phyloP scores from a whole-genome alignment of 2,113 vertebrate species.

The Sebastes schlegelii region DNA sequence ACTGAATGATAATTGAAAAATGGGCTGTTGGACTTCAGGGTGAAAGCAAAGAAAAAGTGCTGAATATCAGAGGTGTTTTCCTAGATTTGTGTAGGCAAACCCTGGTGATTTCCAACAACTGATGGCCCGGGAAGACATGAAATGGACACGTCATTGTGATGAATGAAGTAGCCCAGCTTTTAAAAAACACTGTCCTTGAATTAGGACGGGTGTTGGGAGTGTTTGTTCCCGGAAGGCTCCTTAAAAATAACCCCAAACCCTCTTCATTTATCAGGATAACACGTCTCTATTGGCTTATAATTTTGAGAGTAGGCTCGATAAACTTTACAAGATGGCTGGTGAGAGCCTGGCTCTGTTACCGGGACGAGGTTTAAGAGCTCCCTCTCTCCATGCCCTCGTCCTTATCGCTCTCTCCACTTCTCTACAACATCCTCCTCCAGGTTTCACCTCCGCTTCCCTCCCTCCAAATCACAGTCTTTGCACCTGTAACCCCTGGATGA shows the following conservation, averaged over 20 bases:
- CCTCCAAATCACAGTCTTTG: constrained; percentile 72
- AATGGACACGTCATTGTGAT: constrained; percentile 48
- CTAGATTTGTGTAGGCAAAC: constrained; percentile 39
- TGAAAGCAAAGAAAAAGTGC: constrained; percentile 22
- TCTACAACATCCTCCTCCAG: constrained; percentile 34
- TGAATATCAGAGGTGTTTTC: constrained; percentile 28
- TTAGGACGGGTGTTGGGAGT: constrained; percentile 49
- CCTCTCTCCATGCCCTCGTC: constrained; percentile 22
- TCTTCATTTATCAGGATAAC: constrained; percentile 65
- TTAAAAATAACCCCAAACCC: constrained; percentile 66
- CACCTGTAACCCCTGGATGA: constrained; percentile 75
- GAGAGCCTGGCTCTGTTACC: constrained; percentile 29
- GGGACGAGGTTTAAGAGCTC: constrained; percentile 43
- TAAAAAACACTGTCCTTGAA: constrained; percentile 67
- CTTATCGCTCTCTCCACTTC: constrained; percentile 42
- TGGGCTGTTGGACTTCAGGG: constrained; percentile 37
- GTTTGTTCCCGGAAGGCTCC: constrained; percentile 62
- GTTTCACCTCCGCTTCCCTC: constrained; percentile 47
- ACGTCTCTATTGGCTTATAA: constrained; percentile 55
- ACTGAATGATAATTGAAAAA: constrained; percentile 53
- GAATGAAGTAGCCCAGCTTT: constrained; percentile 67
- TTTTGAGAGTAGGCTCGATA: constrained; percentile 49
- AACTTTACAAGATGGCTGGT: constrained; percentile 49
- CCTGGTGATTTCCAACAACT: constrained; percentile 27
- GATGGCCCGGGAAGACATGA: background rate